Evolutionary conservation across 23 tunicate species (phyloP).

Genomic region (Ciona savignyi): DNA sequence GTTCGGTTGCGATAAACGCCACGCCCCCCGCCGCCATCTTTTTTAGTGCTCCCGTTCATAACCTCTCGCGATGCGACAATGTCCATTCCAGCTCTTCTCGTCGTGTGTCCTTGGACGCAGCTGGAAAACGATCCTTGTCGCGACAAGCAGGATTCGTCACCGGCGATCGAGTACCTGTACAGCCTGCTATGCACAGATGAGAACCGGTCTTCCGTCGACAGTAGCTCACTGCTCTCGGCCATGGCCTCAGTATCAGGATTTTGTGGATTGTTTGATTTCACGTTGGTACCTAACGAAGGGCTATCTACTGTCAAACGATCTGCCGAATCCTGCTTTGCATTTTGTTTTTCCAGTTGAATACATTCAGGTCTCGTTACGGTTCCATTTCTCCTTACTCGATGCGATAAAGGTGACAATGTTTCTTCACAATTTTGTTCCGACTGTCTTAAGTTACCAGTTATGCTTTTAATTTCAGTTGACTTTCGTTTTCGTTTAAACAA

Average conservation of each 20-base stretch:
- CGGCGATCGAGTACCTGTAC: constrained; percentile 12
- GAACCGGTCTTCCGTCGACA: constrained; percentile 8
- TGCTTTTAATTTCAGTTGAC: no score
- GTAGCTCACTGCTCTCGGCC: no score
- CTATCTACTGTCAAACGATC: background rate
- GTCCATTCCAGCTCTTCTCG: background rate
- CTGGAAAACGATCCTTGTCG: constrained; percentile 37
- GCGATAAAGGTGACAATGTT: no score
- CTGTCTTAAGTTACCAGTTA: no score
- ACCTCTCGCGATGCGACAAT: background rate
- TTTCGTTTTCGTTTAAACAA: no score
- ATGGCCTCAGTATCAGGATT: background rate
- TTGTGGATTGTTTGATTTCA: background rate
- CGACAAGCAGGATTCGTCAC: constrained; percentile 9
- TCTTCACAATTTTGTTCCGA: no score
- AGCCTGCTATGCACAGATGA: constrained; percentile 9
- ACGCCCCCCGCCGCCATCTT: background rate
- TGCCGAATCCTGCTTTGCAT: background rate
- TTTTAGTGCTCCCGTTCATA: background rate
- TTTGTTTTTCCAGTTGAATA: background rate
- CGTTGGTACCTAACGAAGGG: background rate
- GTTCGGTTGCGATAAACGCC: background rate
- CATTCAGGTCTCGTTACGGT: no score
- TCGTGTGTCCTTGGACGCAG: background rate
- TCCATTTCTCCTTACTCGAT: no score